These are phyloP conservation scores for Aporophyla lueneburgensis DNA, from an alignment of 2,888 invertebrate species.

Conservation along the genomic window DNA sequence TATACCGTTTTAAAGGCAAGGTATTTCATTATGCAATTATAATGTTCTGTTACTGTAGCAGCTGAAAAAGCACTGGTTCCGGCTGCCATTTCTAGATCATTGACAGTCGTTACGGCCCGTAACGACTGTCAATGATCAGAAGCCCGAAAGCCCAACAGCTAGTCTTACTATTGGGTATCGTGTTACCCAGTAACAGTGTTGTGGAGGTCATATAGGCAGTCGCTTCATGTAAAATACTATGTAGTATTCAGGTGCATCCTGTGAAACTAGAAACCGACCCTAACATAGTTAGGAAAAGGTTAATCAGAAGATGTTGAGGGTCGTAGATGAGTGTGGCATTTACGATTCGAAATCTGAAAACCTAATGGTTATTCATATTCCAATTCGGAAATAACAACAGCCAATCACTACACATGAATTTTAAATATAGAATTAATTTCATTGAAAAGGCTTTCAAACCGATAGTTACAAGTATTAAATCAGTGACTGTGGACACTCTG, in stretches of 20 bases:
- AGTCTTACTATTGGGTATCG: too few relatives aligned
- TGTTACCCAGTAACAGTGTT: too few relatives aligned
- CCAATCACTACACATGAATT: neutral
- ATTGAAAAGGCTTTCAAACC: constrained; percentile 1
- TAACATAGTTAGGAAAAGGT: too few relatives aligned
- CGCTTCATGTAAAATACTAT: too few relatives aligned
- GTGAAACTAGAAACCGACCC: too few relatives aligned
- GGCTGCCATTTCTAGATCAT: too few relatives aligned
- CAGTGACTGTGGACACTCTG: neutral
- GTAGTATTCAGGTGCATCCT: too few relatives aligned
- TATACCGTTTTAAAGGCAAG: neutral
- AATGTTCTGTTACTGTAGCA: neutral
- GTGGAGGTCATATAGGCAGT: too few relatives aligned
- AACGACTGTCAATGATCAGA: too few relatives aligned
- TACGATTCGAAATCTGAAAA: neutral
- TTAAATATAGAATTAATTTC: neutral
- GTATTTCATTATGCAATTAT: neutral
- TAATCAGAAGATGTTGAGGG: too few relatives aligned
- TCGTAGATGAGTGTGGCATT: neutral
- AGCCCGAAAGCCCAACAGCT: too few relatives aligned
- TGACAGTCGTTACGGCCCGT: too few relatives aligned
- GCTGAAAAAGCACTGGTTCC: neutral
- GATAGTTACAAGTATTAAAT: constrained; percentile 12
- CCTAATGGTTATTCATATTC: constrained; percentile 5
- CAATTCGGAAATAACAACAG: neutral